phyloP scores from a whole-genome alignment of 2,113 vertebrate genomes.

The Tichodroma muraria region DNA sequence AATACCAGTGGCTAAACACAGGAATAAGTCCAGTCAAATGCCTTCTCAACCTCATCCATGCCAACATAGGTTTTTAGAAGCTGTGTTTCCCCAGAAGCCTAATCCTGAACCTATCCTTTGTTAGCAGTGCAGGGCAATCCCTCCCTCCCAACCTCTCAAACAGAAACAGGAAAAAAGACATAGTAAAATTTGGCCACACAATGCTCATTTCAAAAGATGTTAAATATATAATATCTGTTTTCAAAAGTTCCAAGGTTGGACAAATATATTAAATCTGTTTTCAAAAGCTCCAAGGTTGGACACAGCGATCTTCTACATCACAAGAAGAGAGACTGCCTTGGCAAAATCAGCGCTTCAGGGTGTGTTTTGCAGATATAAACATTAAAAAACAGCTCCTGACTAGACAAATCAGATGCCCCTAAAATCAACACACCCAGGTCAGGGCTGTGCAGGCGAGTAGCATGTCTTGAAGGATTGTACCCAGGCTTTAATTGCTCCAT shows the following conservation, averaged over 20 bases:
- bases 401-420: not conserved
- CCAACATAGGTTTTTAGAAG: not conserved
- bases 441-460: not conserved
- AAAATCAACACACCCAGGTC: not conserved
- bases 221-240: not conserved
- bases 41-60: not conserved
- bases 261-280: not conserved
- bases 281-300: not conserved
- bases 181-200: not conserved
- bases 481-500: not conserved
- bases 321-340: not conserved
- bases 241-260: not conserved
- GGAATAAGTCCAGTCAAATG: not conserved
- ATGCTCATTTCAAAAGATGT: not conserved
- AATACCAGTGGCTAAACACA: not conserved
- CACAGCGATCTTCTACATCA: not conserved
- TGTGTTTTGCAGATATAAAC: not conserved
- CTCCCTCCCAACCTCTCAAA: fast-evolving
- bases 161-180: not conserved
- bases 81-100: not conserved
- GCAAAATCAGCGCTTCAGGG: not conserved
- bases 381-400: not conserved
- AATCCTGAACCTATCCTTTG: not conserved
- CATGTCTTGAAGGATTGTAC: not conserved
- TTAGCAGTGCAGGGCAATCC: not conserved